These are phyloP conservation scores for Malurus melanocephalus DNA, from an alignment of 2,113 vertebrate species.

Conservation along the genomic window DNA sequence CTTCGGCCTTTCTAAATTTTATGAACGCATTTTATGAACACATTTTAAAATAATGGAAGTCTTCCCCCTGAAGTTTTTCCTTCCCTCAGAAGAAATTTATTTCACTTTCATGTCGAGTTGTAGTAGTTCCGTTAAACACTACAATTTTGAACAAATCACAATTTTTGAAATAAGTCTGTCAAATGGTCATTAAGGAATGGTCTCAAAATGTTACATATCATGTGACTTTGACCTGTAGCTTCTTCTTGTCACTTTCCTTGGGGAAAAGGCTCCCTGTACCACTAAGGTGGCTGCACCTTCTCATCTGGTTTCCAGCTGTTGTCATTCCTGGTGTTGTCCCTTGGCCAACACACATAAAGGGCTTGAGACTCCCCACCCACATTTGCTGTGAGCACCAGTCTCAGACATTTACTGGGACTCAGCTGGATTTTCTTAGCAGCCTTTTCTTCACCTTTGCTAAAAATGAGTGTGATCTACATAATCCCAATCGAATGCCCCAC, in stretches of 20 bases:
- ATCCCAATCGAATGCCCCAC: constrained; percentile 40
- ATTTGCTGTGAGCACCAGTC: constrained; percentile 30
- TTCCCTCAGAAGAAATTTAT: background rate
- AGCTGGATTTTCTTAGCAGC: constrained; percentile 28
- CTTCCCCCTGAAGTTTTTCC: fast-evolving
- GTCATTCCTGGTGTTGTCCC: constrained; percentile 49
- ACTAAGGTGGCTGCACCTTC: constrained; percentile 6
- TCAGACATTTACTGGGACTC: constrained; percentile 49
- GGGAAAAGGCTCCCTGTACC: background rate
- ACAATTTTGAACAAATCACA: background rate
- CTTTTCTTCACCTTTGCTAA: constrained; percentile 54
- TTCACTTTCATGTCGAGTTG: background rate
- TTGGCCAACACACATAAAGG: constrained; percentile 62
- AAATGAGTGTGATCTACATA: constrained; percentile 41
- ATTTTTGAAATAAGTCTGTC: background rate
- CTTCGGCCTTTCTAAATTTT: background rate
- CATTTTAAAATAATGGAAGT: background rate
- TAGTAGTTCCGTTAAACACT: background rate
- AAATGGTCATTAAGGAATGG: background rate
- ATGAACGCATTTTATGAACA: background rate
- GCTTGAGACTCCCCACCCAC: constrained; percentile 46
- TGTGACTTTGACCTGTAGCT: background rate
- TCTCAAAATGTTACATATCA: background rate
- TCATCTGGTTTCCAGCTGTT: constrained; percentile 70
- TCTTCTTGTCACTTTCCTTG: background rate